Evolutionary conservation across 2,888 invertebrate genomes (phyloP).

Genomic region (Prostheceraeus crozeri): DNA sequence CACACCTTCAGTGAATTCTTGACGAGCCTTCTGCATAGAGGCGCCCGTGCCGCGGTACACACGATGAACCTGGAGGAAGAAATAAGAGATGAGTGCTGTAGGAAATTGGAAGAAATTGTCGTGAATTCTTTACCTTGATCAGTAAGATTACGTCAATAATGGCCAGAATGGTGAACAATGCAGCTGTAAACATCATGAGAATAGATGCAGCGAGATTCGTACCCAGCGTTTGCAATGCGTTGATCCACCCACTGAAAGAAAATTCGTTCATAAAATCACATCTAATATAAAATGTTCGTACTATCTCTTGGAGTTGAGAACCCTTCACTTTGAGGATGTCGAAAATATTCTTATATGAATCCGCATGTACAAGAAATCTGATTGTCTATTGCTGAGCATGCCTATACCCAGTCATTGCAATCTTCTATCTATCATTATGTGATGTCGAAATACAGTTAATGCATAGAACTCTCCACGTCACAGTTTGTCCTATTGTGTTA

Average conservation of each 20-base stretch:
- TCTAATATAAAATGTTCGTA: no score
- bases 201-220: conserved; percentile 52
- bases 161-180: conserved; percentile 56
- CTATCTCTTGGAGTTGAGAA: no score
- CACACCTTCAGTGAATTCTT: conserved; percentile 90
- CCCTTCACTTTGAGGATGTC: no score
- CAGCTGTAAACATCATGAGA: conserved; percentile 57
- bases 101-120: neutral
- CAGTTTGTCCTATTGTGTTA: no score
- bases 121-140: conserved; percentile 52
- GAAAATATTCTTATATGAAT: no score
- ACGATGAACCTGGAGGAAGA: conserved; percentile 71
- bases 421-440: no score
- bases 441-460: no score
- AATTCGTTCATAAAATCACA: no score
- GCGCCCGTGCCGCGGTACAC: conserved; percentile 92
- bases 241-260: conserved; percentile 58
- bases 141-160: conserved; percentile 55
- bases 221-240: conserved; percentile 47
- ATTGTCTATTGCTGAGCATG: no score
- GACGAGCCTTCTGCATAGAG: conserved; percentile 91
- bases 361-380: no score
- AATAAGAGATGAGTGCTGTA: neutral
- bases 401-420: no score
- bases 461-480: no score